Conservation (phyloP, 2,113 vertebrate genomes). For the Peromyscus polionotus region DNA sequence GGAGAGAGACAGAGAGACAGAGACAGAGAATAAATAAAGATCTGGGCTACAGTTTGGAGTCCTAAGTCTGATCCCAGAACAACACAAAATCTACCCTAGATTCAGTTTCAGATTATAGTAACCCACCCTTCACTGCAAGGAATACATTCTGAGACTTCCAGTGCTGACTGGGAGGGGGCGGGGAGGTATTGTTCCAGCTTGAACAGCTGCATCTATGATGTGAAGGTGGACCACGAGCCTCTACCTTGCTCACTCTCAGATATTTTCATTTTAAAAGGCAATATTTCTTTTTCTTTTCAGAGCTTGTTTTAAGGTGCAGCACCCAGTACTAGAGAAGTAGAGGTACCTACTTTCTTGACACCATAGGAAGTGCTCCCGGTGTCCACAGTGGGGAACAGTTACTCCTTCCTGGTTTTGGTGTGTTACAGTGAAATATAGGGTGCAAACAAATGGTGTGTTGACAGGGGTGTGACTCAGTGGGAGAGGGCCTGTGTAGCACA, state of each 20-base stretch:
- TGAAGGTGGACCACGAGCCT: rapidly evolving
- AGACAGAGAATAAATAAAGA: neutral
- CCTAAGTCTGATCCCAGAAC: neutral
- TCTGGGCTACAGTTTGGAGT: neutral
- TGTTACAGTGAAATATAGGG: neutral
- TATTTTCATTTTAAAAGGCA: neutral
- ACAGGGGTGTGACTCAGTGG: neutral
- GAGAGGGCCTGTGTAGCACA: too few species aligned
- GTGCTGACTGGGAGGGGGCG: neutral
- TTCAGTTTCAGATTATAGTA: neutral
- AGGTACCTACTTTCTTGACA: neutral
- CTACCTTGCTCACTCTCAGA: neutral
- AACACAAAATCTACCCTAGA: neutral
- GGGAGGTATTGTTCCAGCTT: rapidly evolving
- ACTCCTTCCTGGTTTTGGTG: neutral
- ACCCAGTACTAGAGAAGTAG: neutral
- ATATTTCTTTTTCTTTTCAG: neutral
- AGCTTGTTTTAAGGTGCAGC: neutral
- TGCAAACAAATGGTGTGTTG: neutral
- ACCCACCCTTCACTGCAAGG: neutral
- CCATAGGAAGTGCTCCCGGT: neutral
- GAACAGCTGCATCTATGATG: neutral
- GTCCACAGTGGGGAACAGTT: neutral
- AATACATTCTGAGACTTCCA: neutral
- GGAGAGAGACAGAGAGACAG: neutral